Evolutionary conservation across 2,797 vertebrate species (phyloP), one percentile per base, ranked within the genome.

Genomic region (Furcifer pardalis): DNA sequence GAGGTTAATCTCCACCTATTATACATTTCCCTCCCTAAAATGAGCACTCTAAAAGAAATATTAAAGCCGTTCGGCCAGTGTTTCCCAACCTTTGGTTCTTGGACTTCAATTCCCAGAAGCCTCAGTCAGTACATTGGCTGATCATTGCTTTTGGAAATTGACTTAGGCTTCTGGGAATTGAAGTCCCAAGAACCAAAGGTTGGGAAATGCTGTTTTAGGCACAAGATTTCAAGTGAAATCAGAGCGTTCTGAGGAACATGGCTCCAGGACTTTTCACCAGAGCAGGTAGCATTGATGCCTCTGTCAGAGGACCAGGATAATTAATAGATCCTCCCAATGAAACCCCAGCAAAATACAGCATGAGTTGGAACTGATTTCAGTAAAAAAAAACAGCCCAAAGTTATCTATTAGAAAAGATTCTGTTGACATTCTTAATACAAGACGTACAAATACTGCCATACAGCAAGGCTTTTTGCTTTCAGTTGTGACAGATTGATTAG

Each of bases 1-100:
- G 68, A 97, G 98, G 98, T 98, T 90, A 91, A 89, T 84, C 23
- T 27, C 35, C 19, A 63, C 1, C 21, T 32, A 35, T 60, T 25
- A 65, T 78, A 7, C 77, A 0, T 84, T 46, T 82, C 37, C 44
- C 21, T 59, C 25, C 7, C 27, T 40, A 23, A 68, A 71, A 74
- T 81, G 9, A 27, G 62, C 56, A 74, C 27, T 19, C 1, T 37
- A 49, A 66, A n/a, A 71, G 77, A 89, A 84, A 59, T 37, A 25
- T 86, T 83, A 72, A 46, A 69, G 27, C 82, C 78, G n/a, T n/a
- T n/a, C n/a, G n/a, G n/a, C n/a, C n/a, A n/a, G n/a, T n/a, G n/a
- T n/a, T n/a, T n/a, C n/a, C n/a, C n/a, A n/a, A n/a, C n/a, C n/a
- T n/a, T n/a, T n/a, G n/a, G n/a, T n/a, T n/a, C n/a, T n/a, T n/a